These are phyloP conservation scores for Oryzias woworae DNA, from an alignment of 2,113 vertebrate species.

Conservation along the genomic window DNA sequence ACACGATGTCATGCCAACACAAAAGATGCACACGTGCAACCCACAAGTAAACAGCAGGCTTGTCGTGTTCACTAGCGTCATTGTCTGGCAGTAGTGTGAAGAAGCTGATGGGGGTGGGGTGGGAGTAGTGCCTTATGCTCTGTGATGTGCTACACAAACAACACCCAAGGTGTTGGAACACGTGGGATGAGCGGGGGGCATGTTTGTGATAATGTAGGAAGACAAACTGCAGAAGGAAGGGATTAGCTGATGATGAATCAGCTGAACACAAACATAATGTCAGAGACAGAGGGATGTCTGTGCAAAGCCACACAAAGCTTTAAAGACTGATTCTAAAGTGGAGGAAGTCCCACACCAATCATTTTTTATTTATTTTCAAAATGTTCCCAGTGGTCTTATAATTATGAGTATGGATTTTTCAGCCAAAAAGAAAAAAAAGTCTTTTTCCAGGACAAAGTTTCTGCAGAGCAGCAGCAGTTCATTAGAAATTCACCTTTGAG, in stretches of 20 bases:
- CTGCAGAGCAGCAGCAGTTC: too few species aligned
- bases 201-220: slow-evolving; percentile 53
- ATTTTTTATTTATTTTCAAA: too few species aligned
- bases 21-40: slow-evolving; percentile 1
- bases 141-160: slow-evolving; percentile 34
- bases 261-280: slow-evolving; percentile 30
- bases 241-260: slow-evolving; percentile 55
- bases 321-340: slow-evolving; percentile 17
- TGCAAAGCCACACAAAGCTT: slow-evolving; percentile 9
- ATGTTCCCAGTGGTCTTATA: too few species aligned
- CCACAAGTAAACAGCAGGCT: slow-evolving; percentile 19
- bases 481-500: too few species aligned
- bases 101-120: slow-evolving; percentile 12
- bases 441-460: too few species aligned
- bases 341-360: not conserved
- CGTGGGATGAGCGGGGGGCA: slow-evolving; percentile 32
- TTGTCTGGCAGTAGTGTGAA: slow-evolving; percentile 24
- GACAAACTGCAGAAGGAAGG: slow-evolving; percentile 55
- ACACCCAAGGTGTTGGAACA: slow-evolving; percentile 22
- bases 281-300: slow-evolving; percentile 3
- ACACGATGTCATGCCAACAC: not conserved
- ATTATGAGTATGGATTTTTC: too few species aligned
- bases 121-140: slow-evolving; percentile 14
- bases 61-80: slow-evolving; percentile 19
- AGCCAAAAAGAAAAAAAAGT: too few species aligned